Base-by-base conservation (phyloP, 2,113 vertebrate species). In the Acanthochromis polyacanthus region DNA sequence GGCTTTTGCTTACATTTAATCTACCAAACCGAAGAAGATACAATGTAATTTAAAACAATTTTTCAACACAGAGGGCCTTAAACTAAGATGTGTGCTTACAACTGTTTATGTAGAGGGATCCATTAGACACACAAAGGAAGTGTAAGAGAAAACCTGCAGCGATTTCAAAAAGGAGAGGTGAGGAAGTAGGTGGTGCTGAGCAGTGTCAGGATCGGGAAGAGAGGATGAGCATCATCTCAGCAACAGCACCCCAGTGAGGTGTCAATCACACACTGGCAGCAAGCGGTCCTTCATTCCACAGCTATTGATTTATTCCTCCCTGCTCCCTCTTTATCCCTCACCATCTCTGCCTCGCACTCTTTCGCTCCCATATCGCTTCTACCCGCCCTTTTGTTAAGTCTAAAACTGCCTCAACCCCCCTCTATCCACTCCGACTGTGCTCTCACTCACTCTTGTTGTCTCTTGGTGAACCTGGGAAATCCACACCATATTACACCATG, bases 251-350 rank as follows among this genome's bases (percentile, higher is more conserved):
- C 84, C 69, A 85, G 86, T 70, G 75, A 90, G 85, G 82, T 90
- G 91, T 91, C 92, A 93, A 79, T 91, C 92, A 91, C 46, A 61
- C 20, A 22, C 65, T 5, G 28, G 71, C 75, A 74, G 80, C 79
- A 45, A 71, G 61, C 57, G 5, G 61, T 55, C 78, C 75, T 72
- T 69, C 73, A 78, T 75, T 84, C 78, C 60, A 55, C 58, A 74
- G 75, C 77, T 89, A 84, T 89, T 86, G 92, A 92, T 91, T 91
- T 88, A 88, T 89, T 85, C 84, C 87, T 86, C 46, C 62, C 61
- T 14, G 45, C 83, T 75, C 30, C 73, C 76, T 89, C 71, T 68
- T 86, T 68, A 67, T 91, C 69, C 69, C 58, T 74, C 78, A 55
- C 64, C 56, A 17, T 81, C 78, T 50, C 60, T 50, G 14, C 45